Conservation (phyloP, 2,888 invertebrate species). For the Nomada flava region DNA sequence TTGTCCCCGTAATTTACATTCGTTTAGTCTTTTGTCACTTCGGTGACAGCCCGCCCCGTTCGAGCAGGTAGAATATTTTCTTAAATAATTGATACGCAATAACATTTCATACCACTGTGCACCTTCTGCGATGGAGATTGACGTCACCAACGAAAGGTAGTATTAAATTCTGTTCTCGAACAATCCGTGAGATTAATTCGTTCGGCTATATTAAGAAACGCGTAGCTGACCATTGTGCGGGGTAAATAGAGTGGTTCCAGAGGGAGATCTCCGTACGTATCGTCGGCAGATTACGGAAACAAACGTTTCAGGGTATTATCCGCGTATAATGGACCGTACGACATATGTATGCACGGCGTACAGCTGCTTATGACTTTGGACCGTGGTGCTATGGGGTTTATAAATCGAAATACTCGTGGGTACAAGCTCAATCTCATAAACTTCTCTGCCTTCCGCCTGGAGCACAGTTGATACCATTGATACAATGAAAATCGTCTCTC, state of each 20-base stretch:
- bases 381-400: slow-evolving; percentile 42
- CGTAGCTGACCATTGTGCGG: slow-evolving; percentile 43
- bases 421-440: slow-evolving; percentile 37
- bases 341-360: slow-evolving; percentile 45
- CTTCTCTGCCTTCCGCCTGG: slow-evolving; percentile 16
- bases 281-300: slow-evolving; percentile 66
- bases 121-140: neutral
- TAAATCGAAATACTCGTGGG: slow-evolving; percentile 58
- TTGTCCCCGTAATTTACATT: slow-evolving; percentile 2
- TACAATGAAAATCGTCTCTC: neutral
- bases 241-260: slow-evolving; percentile 40
- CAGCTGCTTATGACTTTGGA: slow-evolving; percentile 59
- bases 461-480: slow-evolving; percentile 7
- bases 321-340: slow-evolving; percentile 56
- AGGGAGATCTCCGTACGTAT: slow-evolving; percentile 59
- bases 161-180: slow-evolving; percentile 31
- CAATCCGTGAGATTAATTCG: slow-evolving; percentile 57
- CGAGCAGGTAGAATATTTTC: neutral
- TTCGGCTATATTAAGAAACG: slow-evolving; percentile 53
- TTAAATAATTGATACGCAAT: too few relatives aligned
- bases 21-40: slow-evolving; percentile 1
- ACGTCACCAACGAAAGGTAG: neutral
- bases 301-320: slow-evolving; percentile 65
- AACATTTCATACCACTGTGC: neutral
- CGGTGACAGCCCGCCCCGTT: too few relatives aligned